Base-by-base conservation (phyloP, 1,140 invertebrate species). In the Sweltsa coloradensis region DNA sequence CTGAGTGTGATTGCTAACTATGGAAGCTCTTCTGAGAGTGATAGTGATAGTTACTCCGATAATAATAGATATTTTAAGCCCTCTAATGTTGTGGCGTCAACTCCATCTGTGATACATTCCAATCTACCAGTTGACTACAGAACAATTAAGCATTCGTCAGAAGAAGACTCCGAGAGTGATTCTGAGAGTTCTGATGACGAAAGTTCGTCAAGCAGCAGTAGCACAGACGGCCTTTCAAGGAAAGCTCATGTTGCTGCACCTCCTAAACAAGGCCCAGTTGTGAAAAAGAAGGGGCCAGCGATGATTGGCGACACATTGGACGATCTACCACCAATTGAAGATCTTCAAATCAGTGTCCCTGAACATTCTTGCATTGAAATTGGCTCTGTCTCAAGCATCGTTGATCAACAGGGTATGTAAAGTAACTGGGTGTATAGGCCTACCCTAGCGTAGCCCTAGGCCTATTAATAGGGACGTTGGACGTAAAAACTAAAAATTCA, bases 321-420 rank as follows among this genome's bases (percentile, higher is more conserved):
- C 59, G 79, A 89, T 55, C 67, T 92, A 34, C 87, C 87, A 2
- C 84, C 85, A 0, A 84, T 92, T 51, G 78, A 89, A 64, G 82
- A 91, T 57, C 69, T 92, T 29, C 71, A 79, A 52, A 89, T 93
- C 45, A 79, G 74, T 47, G 75, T 90, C 7, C 76, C 79, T 4
- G 77, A 85, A 59, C 74, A 81, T 51, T 72, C 87, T 46, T 83
- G 83, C 55, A 68, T 78, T 47, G 74, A 78, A 51, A 69, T 92
- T 50, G 89, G 89, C 37, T 70, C 73, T 34, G 73, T 94, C 52
- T 68, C 69, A 36, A 76, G 72, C 48, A 74, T 85, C 56, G 79
- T 89, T 40, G 79, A 83, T 62, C 71, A 75, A 62, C 65, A 85
- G 63, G 79, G 80, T 82, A 65, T 65, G 59, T 56, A 34, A 51